A percentile compares a stretch with the other conserved stretches of the same genome.
These are phyloP conservation scores for Dinocampus coccinellae DNA, from an alignment of 2,888 invertebrate species.

Conservation along the genomic window DNA sequence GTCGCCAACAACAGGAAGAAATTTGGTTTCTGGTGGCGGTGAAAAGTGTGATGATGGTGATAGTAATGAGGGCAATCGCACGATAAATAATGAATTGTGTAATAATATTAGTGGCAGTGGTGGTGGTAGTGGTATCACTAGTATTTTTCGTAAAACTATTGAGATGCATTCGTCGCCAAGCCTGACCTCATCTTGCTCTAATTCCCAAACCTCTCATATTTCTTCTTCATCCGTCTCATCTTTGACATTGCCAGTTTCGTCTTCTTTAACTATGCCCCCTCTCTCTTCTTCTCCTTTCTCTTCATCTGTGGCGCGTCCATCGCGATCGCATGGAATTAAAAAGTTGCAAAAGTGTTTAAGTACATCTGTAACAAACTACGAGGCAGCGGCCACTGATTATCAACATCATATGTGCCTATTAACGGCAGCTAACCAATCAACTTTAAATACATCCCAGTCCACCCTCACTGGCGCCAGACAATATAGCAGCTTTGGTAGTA, in stretches of 20 bases:
- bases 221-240: neutral
- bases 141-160: constrained; percentile 54
- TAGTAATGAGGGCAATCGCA: constrained; percentile 55
- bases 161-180: constrained; percentile 46
- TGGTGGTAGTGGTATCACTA: constrained; percentile 43
- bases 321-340: constrained; percentile 96
- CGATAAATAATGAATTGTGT: constrained; percentile 41
- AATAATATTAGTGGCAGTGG: constrained; percentile 22
- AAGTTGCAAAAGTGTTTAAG: constrained; percentile 93
- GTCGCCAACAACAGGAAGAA: constrained; percentile 73
- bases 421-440: constrained; percentile 72
- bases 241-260: neutral
- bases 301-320: constrained; percentile 76
- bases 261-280: neutral
- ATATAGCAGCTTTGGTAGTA: constrained; percentile 97
- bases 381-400: constrained; percentile 72
- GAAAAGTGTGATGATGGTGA: constrained; percentile 54
- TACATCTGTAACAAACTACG: constrained; percentile 85
- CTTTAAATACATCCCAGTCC: constrained; percentile 65
- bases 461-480: constrained; percentile 80
- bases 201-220: neutral
- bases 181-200: neutral
- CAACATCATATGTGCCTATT: constrained; percentile 48
- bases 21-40: constrained; percentile 56
- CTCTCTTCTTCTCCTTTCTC: neutral